Conservation (phyloP, 2,888 invertebrate genomes). For the Lasioglossum marginatum region DNA sequence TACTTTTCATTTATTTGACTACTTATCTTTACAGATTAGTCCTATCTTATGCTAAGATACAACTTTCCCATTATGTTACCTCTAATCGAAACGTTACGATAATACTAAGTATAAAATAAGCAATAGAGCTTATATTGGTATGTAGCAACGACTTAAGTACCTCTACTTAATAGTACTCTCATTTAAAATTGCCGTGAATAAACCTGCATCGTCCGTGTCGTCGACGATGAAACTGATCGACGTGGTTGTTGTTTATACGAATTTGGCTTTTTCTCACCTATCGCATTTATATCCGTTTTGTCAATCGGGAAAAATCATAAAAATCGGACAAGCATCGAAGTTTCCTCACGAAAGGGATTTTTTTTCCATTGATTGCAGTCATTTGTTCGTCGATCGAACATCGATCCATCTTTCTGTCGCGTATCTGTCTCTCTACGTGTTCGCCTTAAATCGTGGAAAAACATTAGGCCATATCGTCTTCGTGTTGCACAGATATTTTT, state of each 20-base stretch:
- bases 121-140: constrained; percentile 82
- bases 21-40: constrained; percentile 84
- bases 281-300: neutral
- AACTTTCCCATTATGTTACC: constrained; percentile 83
- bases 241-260: constrained; percentile 39
- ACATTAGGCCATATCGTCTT: constrained; percentile 56
- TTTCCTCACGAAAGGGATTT: constrained; percentile 38
- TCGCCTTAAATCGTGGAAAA: constrained; percentile 40
- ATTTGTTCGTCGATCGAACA: constrained; percentile 63
- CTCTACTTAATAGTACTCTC: constrained; percentile 76
- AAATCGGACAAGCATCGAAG: constrained; percentile 62
- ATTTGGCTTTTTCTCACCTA: constrained; percentile 38
- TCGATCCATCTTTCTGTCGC: constrained; percentile 40
- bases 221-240: constrained; percentile 55
- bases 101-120: constrained; percentile 85
- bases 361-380: constrained; percentile 32
- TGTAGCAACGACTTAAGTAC: constrained; percentile 83
- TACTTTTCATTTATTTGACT: constrained; percentile 84
- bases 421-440: neutral
- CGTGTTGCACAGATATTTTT: neutral
- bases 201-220: constrained; percentile 63
- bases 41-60: constrained; percentile 83
- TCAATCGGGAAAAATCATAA: constrained; percentile 57
- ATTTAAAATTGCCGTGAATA: constrained; percentile 75
- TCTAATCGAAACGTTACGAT: constrained; percentile 81